These are phyloP conservation scores for Ochotona princeps DNA, from an alignment of 2,113 vertebrate genomes.

Conservation along the genomic window DNA sequence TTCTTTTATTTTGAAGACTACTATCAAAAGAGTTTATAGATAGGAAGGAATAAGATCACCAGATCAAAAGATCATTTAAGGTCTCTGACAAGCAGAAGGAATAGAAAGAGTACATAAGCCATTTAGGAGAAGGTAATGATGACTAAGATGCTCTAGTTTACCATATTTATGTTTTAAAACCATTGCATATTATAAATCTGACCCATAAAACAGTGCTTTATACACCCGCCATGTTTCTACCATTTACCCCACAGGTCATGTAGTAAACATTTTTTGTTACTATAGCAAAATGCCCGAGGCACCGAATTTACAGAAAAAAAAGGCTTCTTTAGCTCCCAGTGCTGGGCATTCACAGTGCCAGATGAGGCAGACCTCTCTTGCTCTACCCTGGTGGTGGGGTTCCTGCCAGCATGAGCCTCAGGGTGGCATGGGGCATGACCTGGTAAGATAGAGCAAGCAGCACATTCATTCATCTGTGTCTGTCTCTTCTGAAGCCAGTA, in stretches of 20 bases:
- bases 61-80: slow-evolving; percentile 16
- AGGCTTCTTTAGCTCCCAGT: too few relatives aligned
- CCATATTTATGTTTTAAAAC: neutral
- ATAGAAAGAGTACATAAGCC: neutral
- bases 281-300: too few relatives aligned
- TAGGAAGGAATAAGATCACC: slow-evolving; percentile 16
- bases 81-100: neutral
- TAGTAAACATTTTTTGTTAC: too few relatives aligned
- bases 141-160: neutral
- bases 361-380: too few relatives aligned
- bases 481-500: too few relatives aligned
- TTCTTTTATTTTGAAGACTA: neutral
- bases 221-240: slow-evolving; percentile 19
- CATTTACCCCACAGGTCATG: neutral
- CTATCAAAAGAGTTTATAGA: slow-evolving; percentile 33
- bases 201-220: neutral
- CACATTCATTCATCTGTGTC: too few relatives aligned
- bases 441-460: too few relatives aligned
- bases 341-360: too few relatives aligned
- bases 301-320: too few relatives aligned
- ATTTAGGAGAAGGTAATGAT: neutral
- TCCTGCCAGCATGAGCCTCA: too few relatives aligned
- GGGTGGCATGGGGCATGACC: too few relatives aligned
- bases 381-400: too few relatives aligned
- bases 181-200: neutral